These are phyloP conservation scores for Ochotona princeps DNA, from an alignment of 2,113 vertebrate genomes.

Conservation along the genomic window DNA sequence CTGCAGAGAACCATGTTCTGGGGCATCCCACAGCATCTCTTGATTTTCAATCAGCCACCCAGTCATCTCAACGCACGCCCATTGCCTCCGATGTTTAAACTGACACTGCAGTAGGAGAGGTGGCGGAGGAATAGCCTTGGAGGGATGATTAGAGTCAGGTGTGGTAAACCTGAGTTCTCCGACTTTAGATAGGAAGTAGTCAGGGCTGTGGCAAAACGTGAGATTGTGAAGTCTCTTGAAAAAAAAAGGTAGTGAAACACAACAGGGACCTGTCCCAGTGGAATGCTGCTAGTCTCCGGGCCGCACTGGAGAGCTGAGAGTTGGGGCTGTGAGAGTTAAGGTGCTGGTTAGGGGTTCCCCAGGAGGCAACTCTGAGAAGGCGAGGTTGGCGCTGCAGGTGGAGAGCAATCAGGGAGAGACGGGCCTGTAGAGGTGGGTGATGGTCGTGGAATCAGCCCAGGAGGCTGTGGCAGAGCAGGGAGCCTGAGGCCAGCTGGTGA, in stretches of 20 bases:
- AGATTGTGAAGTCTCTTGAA: background rate
- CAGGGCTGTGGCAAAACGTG: background rate
- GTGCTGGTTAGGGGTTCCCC: background rate
- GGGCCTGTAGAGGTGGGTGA: too few species aligned
- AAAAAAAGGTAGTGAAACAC: accelerated
- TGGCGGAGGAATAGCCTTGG: accelerated
- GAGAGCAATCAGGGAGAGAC: too few species aligned
- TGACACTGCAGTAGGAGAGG: accelerated
- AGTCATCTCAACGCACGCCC: background rate
- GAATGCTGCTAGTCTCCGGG: background rate
- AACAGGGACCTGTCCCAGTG: background rate
- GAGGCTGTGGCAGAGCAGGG: too few species aligned
- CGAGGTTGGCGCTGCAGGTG: too few species aligned
- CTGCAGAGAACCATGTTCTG: background rate
- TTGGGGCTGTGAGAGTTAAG: accelerated
- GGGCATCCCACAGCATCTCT: accelerated
- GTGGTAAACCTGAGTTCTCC: background rate
- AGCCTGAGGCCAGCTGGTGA: too few species aligned
- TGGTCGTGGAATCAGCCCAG: accelerated
- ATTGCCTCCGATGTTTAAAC: background rate
- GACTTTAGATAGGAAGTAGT: background rate
- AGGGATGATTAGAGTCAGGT: background rate
- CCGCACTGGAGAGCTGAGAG: too few species aligned
- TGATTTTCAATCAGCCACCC: background rate
- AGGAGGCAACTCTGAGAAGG: background rate